Percentiles rank a stretch among this genome's conserved stretches.
Conservation (phyloP, 2,113 vertebrate species). For the Anolis carolinensis region DNA sequence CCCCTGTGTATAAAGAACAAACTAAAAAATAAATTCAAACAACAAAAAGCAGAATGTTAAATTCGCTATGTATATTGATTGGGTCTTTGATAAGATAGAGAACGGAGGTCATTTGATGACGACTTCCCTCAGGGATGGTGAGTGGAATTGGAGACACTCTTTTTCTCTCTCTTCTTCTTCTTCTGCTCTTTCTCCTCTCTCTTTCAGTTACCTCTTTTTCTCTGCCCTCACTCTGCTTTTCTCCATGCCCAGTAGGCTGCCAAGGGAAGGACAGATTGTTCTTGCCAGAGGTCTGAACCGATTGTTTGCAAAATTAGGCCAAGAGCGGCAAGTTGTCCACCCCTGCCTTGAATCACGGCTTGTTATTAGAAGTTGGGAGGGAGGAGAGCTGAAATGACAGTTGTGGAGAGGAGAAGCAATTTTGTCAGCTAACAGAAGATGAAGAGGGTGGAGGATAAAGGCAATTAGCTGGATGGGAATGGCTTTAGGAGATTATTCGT, state of each 20-base stretch:
- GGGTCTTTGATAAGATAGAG: no score
- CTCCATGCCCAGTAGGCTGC: not conserved
- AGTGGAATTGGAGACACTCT: no score
- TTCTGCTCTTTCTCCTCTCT: not conserved
- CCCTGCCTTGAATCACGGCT: not conserved
- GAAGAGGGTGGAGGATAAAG: not conserved
- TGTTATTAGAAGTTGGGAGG: not conserved
- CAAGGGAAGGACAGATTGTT: not conserved
- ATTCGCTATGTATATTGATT: no score
- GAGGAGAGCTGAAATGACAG: not conserved
- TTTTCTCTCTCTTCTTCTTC: no score
- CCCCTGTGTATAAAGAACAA: no score
- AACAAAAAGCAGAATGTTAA: no score
- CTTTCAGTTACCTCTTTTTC: not conserved
- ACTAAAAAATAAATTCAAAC: no score
- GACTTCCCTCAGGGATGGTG: no score
- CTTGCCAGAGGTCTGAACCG: not conserved
- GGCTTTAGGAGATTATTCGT: not conserved
- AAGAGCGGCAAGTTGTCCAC: not conserved
- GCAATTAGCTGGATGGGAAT: not conserved
- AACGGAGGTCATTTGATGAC: no score
- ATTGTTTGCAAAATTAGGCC: not conserved
- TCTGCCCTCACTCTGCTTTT: not conserved
- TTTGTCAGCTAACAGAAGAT: not conserved
- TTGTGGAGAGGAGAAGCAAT: not conserved